Percentiles rank a stretch among this genome's conserved stretches.
Conservation (phyloP, 2,888 invertebrate species). For the Mythimna lalbum region DNA sequence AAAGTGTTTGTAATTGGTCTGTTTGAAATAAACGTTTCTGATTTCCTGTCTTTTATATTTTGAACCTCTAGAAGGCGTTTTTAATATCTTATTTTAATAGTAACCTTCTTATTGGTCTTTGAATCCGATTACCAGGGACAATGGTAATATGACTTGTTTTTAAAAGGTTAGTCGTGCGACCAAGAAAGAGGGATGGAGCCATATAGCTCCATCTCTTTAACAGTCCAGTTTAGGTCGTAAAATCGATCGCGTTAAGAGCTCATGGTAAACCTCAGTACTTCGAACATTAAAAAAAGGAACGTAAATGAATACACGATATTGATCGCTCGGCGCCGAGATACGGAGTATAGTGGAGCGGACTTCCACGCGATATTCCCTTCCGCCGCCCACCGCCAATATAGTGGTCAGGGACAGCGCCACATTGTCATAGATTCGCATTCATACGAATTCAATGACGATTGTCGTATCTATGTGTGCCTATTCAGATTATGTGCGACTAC, state of each 20-base stretch:
- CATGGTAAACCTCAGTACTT: too few species aligned
- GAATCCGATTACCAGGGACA: too few species aligned
- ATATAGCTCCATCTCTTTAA: too few species aligned
- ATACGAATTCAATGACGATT: slow-evolving; percentile 44
- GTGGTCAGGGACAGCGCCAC: slow-evolving; percentile 57
- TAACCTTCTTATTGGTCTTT: background rate
- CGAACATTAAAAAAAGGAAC: too few species aligned
- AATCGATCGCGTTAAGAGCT: too few species aligned
- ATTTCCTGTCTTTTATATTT: background rate
- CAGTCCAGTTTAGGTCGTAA: too few species aligned
- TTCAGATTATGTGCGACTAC: slow-evolving; percentile 8
- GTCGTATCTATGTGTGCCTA: background rate
- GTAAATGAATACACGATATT: slow-evolving; percentile 25
- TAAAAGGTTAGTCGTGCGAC: too few species aligned
- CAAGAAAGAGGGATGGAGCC: too few species aligned
- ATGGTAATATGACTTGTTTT: too few species aligned
- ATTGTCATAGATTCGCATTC: slow-evolving; percentile 52
- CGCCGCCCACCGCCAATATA: slow-evolving; percentile 57
- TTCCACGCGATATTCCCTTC: slow-evolving; percentile 57
- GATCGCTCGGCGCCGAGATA: slow-evolving; percentile 45
- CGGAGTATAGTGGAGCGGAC: slow-evolving; percentile 57
- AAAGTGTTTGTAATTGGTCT: too few species aligned
- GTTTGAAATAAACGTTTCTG: too few species aligned
- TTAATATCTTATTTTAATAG: background rate
- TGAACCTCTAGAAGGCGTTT: background rate